Evolutionary conservation across 2,797 vertebrate genomes (phyloP), one percentile per base, ranked within the genome.

Genomic region (Sebastes jordani): DNA sequence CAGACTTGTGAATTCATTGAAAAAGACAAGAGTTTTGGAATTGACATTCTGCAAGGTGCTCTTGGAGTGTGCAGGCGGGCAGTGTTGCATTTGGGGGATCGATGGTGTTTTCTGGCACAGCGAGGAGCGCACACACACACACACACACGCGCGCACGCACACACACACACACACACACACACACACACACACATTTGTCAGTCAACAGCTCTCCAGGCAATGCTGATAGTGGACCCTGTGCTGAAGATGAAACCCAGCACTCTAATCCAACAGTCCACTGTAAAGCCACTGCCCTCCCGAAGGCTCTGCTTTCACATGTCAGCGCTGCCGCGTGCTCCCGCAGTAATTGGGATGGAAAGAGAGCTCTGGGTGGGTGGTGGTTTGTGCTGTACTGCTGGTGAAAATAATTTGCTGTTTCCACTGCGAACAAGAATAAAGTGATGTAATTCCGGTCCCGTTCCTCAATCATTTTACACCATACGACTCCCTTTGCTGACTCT

Each of bases 11-110:
- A 74, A 85, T 87, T 93, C 85, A 89, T 89, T 86, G 89, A 88
- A 88, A 85, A 88, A 90, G 87, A 94, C 89, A 88, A 90, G 88
- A 83, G 80, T 86, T 86, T 68, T 89, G 58, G 76, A 91, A 93
- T 92, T 93, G 91, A 87, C 88, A 93, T 94, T 93, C 90, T 73
- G 72, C 74, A 76, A 84, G 80, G 74, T 62, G 60, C 80, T 78
- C 54, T 70, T 76, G 67, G 73, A 81, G 76, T 69, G 81, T 65
- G 71, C 69, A 88, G 76, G 74, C 23, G 25, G 83, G 78, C 77
- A 84, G 63, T 81, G 85, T 84, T 83, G 85, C 80, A 79, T 90
- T 93, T 90, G 74, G 84, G 34, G 76, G 86, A 92, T 93, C 74
- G 77, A 91, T 92, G 56, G 72, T 86, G 78, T 87, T 89, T 88